Percentiles rank a stretch among this genome's conserved stretches.
phyloP scores from a whole-genome alignment of 1,140 invertebrate species.

The Trissolcus basalis region DNA sequence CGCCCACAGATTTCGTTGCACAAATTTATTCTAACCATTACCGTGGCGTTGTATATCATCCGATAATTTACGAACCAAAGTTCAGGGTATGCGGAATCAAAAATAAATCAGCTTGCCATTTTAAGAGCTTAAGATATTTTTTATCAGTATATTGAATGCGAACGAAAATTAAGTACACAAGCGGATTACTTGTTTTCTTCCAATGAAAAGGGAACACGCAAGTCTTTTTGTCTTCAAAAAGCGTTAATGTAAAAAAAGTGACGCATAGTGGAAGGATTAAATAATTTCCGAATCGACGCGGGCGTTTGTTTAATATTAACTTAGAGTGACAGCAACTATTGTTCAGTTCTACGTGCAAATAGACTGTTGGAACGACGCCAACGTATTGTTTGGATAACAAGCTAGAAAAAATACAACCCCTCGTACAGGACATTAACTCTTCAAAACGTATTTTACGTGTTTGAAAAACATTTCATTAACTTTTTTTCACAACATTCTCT shows the following conservation, averaged over 20 bases:
- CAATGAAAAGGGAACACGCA: neutral
- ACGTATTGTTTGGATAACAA: constrained; percentile 48
- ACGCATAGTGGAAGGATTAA: constrained; percentile 15
- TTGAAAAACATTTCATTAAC: neutral
- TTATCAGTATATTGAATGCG: too few species aligned
- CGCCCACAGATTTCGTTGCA: neutral
- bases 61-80: too few species aligned
- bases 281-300: constrained; percentile 17
- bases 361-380: constrained; percentile 37
- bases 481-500: too few species aligned
- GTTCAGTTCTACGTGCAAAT: constrained; percentile 26
- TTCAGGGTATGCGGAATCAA: too few species aligned
- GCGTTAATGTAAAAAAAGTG: neutral
- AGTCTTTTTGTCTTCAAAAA: neutral
- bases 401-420: constrained; percentile 40
- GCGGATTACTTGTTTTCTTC: too few species aligned
- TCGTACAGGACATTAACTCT: constrained; percentile 16
- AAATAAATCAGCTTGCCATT: too few species aligned
- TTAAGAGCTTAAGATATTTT: too few species aligned
- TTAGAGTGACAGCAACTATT: constrained; percentile 42
- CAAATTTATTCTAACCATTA: neutral
- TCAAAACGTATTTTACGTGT: too few species aligned
- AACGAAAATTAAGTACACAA: too few species aligned
- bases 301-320: constrained; percentile 41
- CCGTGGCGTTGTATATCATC: neutral